phyloP scores from a whole-genome alignment of 2,797 vertebrate species.

The Ctenosaura bakeri region DNA sequence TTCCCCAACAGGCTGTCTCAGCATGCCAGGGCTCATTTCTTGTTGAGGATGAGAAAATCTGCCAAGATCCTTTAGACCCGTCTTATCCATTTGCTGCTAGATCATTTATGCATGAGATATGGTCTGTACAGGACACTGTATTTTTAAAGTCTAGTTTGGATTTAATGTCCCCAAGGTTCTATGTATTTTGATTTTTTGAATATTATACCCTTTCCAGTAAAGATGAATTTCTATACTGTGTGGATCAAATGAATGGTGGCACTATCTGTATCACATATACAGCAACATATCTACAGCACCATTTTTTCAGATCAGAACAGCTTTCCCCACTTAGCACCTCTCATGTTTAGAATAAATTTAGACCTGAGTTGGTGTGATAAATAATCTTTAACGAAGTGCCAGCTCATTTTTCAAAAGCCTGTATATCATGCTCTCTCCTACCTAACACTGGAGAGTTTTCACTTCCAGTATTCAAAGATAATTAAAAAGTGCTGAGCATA shows the following conservation, averaged over 20 bases:
- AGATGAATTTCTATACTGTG: neutral
- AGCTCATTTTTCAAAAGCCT: neutral
- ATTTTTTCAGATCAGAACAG: neutral
- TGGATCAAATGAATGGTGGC: neutral
- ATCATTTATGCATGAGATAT: neutral
- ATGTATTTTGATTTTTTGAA: neutral
- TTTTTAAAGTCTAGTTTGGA: neutral
- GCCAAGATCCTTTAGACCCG: too few relatives aligned
- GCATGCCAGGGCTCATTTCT: too few relatives aligned
- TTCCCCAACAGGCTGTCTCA: too few relatives aligned
- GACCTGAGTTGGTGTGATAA: constrained; percentile 1
- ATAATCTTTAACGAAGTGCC: neutral
- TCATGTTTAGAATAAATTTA: neutral
- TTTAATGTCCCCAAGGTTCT: neutral
- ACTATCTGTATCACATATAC: neutral
- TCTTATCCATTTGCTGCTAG: neutral
- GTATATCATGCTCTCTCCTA: neutral
- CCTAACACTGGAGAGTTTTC: neutral
- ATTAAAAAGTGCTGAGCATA: neutral
- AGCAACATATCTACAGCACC: neutral
- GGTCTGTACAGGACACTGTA: neutral
- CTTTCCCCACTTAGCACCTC: neutral
- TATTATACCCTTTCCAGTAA: neutral
- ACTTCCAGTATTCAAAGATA: neutral
- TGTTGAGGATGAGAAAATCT: too few relatives aligned